Conservation (phyloP, 2,113 vertebrate species). For the Nematolebias whitei region DNA sequence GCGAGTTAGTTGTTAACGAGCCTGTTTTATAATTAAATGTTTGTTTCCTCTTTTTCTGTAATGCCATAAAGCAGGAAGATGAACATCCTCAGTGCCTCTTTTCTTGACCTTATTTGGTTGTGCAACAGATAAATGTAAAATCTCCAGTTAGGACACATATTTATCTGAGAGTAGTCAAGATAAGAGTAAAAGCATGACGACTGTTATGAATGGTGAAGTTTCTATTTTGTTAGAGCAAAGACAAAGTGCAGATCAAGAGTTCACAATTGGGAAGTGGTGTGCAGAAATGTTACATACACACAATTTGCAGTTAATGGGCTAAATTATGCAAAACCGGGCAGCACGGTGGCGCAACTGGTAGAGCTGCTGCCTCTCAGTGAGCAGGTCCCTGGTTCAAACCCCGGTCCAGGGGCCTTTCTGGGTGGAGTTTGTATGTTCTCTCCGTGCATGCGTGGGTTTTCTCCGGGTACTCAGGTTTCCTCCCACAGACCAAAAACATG, state of each 20-base stretch:
- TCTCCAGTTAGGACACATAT: neutral
- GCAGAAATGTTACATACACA: slow-evolving; percentile 38
- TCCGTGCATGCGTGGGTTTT: no score
- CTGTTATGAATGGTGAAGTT: neutral
- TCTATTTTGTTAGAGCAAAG: neutral
- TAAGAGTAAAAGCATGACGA: slow-evolving; percentile 15
- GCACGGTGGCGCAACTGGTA: no score
- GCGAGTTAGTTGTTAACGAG: slow-evolving; percentile 3
- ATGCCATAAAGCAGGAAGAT: neutral
- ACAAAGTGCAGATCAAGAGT: slow-evolving; percentile 21
- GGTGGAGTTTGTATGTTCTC: no score
- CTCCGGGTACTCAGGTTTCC: no score
- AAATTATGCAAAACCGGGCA: no score
- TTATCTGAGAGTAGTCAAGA: neutral
- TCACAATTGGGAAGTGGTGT: slow-evolving; percentile 20
- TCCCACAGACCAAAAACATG: no score
- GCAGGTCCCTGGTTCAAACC: no score
- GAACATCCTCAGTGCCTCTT: neutral
- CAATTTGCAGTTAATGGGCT: slow-evolving; percentile 49
- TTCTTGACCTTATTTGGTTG: neutral
- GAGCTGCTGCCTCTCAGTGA: no score
- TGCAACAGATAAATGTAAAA: slow-evolving; percentile 1
- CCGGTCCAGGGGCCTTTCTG: no score
- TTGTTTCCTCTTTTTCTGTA: neutral
- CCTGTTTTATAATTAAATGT: neutral